Evolutionary conservation across 1,140 invertebrate genomes (phyloP), one percentile per base, ranked within the genome.

Genomic region (Zophobas morio): DNA sequence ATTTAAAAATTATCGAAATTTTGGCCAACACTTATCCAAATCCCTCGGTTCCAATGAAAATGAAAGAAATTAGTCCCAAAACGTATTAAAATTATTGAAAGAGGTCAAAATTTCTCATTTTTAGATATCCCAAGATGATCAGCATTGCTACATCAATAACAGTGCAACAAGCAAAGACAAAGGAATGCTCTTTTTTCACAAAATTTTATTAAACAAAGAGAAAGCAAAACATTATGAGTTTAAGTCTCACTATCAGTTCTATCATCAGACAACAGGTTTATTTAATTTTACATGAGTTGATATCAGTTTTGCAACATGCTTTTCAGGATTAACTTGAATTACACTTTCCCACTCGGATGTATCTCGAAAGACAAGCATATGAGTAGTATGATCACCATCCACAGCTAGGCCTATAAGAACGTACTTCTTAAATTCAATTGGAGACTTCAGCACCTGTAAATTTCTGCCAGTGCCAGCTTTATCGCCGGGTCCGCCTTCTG

Each of bases 181-280:
- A 46, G 36, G 36, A 3, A 57, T 57, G 54, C 33, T 57, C 1
- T 57, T 57, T 57, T 57, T 57, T 57, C 54, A 57, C 33, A 57
- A 57, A 57, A 57, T 57, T 57, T 57, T 57, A 57, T 57, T 57
- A n/a, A 57, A 57, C 36, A n/a, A 57, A 57, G 54, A 57, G 54
- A 57, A 57, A 57, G 54, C 33, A 57, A 57, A 57, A 6, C 6
- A 3, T 46, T 34, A 57, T 57, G 32, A 57, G 54, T 57, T 35
- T 35, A 57, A 35, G 36, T 35, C 54, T 57, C 54, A 57, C 1
- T 57, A 57, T n/a, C 54, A 57, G 54, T 57, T 34, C 33, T 57
- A 5, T 57, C 4, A 57, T 57, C 42, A 46, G 42, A 46, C 42
- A 46, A 46, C 42, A 46, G 42, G 3, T 46, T 4, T 46, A 20